Evolutionary conservation across 2,797 vertebrate species (phyloP).

Genomic region (Nannoperca australis): DNA sequence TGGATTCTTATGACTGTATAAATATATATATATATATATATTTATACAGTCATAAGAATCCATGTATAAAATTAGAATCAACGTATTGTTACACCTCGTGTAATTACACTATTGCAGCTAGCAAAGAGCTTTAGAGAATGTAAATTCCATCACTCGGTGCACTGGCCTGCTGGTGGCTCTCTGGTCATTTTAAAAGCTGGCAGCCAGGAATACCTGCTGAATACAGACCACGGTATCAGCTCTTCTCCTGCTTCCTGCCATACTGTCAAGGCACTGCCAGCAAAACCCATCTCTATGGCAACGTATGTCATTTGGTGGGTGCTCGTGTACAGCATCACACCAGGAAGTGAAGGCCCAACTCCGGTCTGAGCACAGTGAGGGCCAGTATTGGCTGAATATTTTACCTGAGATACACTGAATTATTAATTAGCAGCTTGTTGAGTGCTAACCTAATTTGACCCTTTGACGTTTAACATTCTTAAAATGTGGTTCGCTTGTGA

Average conservation of each 20-base stretch:
- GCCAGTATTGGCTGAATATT: background rate
- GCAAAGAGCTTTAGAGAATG: background rate
- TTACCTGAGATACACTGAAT: background rate
- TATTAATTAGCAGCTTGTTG: slow-evolving; percentile 6
- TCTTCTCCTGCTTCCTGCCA: slow-evolving; percentile 41
- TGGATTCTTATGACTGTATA: too few relatives aligned
- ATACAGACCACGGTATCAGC: slow-evolving; percentile 46
- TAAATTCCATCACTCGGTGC: background rate
- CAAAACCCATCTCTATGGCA: slow-evolving; percentile 55
- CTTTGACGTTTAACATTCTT: background rate
- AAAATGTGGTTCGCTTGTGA: background rate
- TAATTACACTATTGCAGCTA: background rate
- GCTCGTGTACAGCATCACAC: background rate
- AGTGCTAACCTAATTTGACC: background rate
- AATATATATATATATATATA: too few relatives aligned
- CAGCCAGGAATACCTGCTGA: slow-evolving; percentile 32
- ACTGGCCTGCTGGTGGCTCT: background rate
- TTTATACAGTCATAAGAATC: background rate
- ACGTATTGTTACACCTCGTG: background rate
- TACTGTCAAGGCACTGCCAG: slow-evolving; percentile 31
- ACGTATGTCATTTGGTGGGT: slow-evolving; percentile 35
- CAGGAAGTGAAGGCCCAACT: background rate
- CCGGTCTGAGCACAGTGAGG: background rate
- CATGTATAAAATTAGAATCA: background rate
- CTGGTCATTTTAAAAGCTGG: slow-evolving; percentile 9